Base-by-base conservation (phyloP, 2,888 invertebrate species). In the Dyspetes luteomarginatus region DNA sequence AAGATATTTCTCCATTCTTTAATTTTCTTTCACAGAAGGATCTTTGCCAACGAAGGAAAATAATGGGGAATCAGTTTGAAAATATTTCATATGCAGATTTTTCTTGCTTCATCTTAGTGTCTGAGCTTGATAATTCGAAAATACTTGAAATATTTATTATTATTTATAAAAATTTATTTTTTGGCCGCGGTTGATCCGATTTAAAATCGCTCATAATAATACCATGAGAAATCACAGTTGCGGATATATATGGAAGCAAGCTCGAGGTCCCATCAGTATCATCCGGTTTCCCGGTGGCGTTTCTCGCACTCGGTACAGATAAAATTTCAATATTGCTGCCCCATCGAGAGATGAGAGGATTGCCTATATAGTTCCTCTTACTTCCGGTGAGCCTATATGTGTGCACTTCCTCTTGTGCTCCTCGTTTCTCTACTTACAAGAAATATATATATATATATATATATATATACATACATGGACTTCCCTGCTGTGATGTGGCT, bases 321-420 rank as follows among this genome's bases (percentile, higher is more conserved):
- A 22, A 52, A 19, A 52, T 52, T 22, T 52, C 52, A 52, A 52
- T 52, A 68, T 68, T 45, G 50, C 75, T 50, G 22, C 26, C 26
- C 28, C 30, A 73, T 26, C 9, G 45, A n/a, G 71, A 36, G 71
- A 48, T 52, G 62, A 52, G 41, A 9, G 43, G 28, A 60, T 41
- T 56, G 50, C 36, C 68, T 60, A 78, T 68, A 68, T 45, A 73
- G 78, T 73, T 78, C 45, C 73, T 73, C 68, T 68, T 67, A 55
- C 81, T 72, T 81, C 56, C 78, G 75, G 45, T 19, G 30, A 15
- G 15, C 36, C 15, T 56, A 48, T 74, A 41, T 65, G 62, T 74
- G 30, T 69, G 19, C 64, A 17, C 48, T 36, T 73, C 56, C 26
- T 58, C 41, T 36, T 65, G 55, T 45, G 45, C 55, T 55, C 26